Evolutionary conservation across 2,888 invertebrate genomes (phyloP), one percentile per base, ranked within the genome.

Genomic region (Mythimna loreyi): DNA sequence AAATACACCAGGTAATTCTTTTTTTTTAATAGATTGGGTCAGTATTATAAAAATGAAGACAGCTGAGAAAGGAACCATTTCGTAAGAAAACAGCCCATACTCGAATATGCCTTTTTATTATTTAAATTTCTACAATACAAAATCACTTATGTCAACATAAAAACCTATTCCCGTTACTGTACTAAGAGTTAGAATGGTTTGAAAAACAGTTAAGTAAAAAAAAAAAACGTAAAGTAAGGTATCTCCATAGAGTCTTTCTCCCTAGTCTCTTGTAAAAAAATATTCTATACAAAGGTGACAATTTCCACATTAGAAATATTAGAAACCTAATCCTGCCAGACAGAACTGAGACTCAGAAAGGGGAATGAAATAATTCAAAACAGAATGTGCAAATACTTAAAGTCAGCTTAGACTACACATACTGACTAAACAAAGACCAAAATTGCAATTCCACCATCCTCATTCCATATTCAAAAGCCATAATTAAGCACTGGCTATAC

Each of bases 401-500:
- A 60, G 45, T 21, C 23, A 23, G 9, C 36, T 25, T 28, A 16
- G 21, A 33, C 9, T 1, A 13, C 43, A 52, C 21, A 11, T 43
- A 25, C 11, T 25, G 25, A 52, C 43, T 30, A 61, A 11, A 47
- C 53, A 70, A 62, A 55, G 40, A 33, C 47, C 11, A 25, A 50
- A 57, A 68, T 33, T 8, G 30, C 33, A 36, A 63, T n/a, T 56
- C 4, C 33, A n/a, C 28, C 3, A n/a, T 36, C 25, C 40, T 23
- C 50, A 56, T 71, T 70, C 61, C 30, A 70, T n/a, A 70, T 70
- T 70, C 61, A 61, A 70, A 71, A 36, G 47, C 53, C 45, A 60
- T 70, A 70, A 61, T 43, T 49, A 70, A 70, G 53, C n/a, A 40
- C 21, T 71, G 21, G 47, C 61, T 28, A 40, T 40, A 70, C 53